phyloP scores from a whole-genome alignment of 2,888 invertebrate species.

The Hyles lineata region DNA sequence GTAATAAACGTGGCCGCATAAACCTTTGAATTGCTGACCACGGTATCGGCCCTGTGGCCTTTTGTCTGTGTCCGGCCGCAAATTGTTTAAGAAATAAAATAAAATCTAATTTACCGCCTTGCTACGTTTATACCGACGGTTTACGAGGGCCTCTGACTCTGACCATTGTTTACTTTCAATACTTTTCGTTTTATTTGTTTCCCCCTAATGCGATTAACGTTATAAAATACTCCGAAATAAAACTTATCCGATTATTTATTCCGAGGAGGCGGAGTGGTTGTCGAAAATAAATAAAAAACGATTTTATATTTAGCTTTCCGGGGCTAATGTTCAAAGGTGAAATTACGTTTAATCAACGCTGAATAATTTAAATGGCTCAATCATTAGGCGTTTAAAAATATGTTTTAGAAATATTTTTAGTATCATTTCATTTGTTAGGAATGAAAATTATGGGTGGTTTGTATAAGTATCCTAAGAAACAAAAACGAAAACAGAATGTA shows the following conservation, averaged over 20 bases:
- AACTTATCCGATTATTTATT: slow-evolving; percentile 43
- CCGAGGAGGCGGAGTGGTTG: background rate
- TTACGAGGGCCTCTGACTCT: slow-evolving; percentile 74
- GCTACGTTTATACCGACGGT: slow-evolving; percentile 78
- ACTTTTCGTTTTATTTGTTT: slow-evolving; percentile 65
- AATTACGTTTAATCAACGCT: background rate
- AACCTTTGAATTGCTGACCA: slow-evolving; percentile 84
- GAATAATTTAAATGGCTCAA: background rate
- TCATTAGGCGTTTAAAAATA: background rate
- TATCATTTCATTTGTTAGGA: too few species aligned
- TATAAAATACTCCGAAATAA: slow-evolving; percentile 53
- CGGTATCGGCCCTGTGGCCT: slow-evolving; percentile 77
- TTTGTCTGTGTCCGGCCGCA: slow-evolving; percentile 80
- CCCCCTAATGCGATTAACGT: slow-evolving; percentile 58
- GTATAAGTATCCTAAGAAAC: too few species aligned
- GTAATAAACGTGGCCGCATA: slow-evolving; percentile 83
- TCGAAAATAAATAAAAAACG: slow-evolving; percentile 2
- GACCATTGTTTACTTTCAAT: slow-evolving; percentile 72
- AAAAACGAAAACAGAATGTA: too few species aligned
- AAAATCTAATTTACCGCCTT: slow-evolving; percentile 83
- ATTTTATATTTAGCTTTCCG: background rate
- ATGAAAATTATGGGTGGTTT: too few species aligned
- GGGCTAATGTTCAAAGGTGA: background rate
- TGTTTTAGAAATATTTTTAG: background rate
- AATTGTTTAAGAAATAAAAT: slow-evolving; percentile 84